A percentile compares a stretch with the other conserved stretches of the same genome.
Evolutionary conservation across 1,140 invertebrate species (phyloP).

Genomic region (Drosophila chauvacae): DNA sequence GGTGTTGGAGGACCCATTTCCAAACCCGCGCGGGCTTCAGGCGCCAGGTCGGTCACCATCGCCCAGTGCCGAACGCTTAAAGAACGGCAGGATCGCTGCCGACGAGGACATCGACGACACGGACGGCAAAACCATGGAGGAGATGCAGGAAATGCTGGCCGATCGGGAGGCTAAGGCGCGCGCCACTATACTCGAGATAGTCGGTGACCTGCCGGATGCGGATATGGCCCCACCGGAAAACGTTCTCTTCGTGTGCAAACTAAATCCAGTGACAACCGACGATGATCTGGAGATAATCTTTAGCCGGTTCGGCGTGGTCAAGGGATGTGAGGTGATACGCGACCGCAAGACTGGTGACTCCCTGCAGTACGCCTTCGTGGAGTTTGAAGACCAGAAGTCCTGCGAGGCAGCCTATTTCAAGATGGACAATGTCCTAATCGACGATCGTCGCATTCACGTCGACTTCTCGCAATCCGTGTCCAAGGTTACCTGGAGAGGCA

Average conservation of each 20-base stretch:
- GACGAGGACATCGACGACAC: slow-evolving; percentile 98
- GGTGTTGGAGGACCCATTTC: slow-evolving; percentile 97
- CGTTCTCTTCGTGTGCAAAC: slow-evolving; percentile 99
- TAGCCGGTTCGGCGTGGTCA: slow-evolving; percentile 97
- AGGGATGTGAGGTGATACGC: slow-evolving; percentile 98
- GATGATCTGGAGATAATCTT: slow-evolving; percentile 99
- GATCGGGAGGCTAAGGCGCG: slow-evolving; percentile 97
- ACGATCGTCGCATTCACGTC: slow-evolving; percentile 99
- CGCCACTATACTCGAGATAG: slow-evolving; percentile 99
- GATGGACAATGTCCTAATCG: slow-evolving; percentile 99
- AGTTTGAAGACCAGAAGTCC: slow-evolving; percentile 97
- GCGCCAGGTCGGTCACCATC: slow-evolving; percentile 94
- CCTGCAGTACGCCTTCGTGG: slow-evolving; percentile 99
- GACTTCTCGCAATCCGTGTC: slow-evolving; percentile 99
- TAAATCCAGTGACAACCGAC: slow-evolving; percentile 99
- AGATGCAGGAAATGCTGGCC: slow-evolving; percentile 95
- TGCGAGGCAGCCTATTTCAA: slow-evolving; percentile 99
- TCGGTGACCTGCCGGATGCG: slow-evolving; percentile 98
- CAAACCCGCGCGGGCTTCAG: slow-evolving; percentile 91
- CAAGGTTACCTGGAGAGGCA: slow-evolving; percentile 94
- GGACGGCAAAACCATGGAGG: slow-evolving; percentile 91
- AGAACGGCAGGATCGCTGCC: slow-evolving; percentile 95
- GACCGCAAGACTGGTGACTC: slow-evolving; percentile 97
- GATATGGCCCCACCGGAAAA: slow-evolving; percentile 99
- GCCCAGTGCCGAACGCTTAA: slow-evolving; percentile 91